Percentiles rank a stretch among this genome's conserved stretches.
Evolutionary conservation across 1,140 invertebrate species (phyloP).

Genomic region (Drosophila auraria): DNA sequence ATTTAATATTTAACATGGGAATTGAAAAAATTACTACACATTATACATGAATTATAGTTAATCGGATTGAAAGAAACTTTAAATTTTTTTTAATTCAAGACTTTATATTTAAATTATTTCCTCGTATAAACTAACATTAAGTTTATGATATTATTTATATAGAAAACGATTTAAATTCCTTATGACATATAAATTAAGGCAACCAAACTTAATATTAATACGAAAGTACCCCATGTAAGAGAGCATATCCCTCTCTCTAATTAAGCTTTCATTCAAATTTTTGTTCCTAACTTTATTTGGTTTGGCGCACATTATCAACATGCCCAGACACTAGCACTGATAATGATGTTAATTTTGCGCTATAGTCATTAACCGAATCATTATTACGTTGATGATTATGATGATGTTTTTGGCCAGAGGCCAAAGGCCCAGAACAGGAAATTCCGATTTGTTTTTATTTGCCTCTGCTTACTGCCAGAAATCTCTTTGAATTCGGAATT

Average conservation of each 20-base stretch:
- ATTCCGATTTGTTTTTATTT: conserved; percentile 42
- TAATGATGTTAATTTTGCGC: conserved; percentile 43
- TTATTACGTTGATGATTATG: conserved; percentile 38
- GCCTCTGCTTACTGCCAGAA: conserved; percentile 12
- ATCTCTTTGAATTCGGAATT: conserved; percentile 32
- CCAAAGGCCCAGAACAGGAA: conserved; percentile 60
- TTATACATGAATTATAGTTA: too few species aligned
- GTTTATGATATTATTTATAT: too few species aligned
- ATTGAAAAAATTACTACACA: background rate
- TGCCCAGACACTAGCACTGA: conserved; percentile 41
- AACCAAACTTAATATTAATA: background rate
- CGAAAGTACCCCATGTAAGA: background rate
- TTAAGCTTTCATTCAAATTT: conserved; percentile 68
- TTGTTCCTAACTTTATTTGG: conserved; percentile 64
- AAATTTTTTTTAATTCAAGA: background rate
- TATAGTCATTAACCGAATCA: conserved; percentile 32
- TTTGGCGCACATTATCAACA: conserved; percentile 58
- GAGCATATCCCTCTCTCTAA: conserved; percentile 19
- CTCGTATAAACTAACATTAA: too few species aligned
- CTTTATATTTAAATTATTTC: too few species aligned
- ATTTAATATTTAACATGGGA: background rate
- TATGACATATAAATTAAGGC: background rate
- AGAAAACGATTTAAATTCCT: background rate
- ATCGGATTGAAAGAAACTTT: too few species aligned
- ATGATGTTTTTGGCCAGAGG: conserved; percentile 42